phyloP scores from a whole-genome alignment of 2,113 vertebrate genomes.

The Saiga tatarica region DNA sequence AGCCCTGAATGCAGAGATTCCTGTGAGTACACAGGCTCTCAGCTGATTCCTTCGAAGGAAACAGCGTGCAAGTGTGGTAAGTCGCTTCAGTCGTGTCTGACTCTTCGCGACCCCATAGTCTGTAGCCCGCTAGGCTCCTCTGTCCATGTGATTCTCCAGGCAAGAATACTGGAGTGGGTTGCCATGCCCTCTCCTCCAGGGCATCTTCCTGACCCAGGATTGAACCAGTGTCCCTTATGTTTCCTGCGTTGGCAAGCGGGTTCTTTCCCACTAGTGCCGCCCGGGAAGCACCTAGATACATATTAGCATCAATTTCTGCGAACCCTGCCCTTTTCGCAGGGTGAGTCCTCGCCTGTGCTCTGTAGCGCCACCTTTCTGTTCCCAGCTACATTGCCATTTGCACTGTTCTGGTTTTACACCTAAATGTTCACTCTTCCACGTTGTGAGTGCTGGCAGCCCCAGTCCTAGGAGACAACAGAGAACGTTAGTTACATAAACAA shows the following conservation, averaged over 20 bases:
- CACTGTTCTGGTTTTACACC: background rate
- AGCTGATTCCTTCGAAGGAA: background rate
- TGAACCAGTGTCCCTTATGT: background rate
- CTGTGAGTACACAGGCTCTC: background rate
- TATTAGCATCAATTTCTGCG: background rate
- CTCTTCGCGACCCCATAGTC: background rate
- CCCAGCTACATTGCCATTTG: background rate
- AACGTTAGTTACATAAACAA: background rate
- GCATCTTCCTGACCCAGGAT: background rate
- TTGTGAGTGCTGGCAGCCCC: background rate
- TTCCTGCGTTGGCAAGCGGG: background rate
- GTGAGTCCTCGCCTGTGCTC: background rate
- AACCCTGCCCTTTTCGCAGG: accelerated
- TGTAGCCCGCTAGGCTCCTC: background rate
- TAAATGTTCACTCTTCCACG: background rate
- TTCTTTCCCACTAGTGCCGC: background rate
- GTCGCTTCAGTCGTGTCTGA: background rate
- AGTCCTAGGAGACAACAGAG: background rate
- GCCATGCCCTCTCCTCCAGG: background rate
- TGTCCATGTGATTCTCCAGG: background rate
- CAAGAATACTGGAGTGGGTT: background rate
- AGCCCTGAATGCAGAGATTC: background rate
- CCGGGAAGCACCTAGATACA: background rate
- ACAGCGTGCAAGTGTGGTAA: background rate
- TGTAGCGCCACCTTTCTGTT: background rate